Evolutionary conservation across 2,113 vertebrate genomes (phyloP).

Genomic region (Notarius quadriscutis): DNA sequence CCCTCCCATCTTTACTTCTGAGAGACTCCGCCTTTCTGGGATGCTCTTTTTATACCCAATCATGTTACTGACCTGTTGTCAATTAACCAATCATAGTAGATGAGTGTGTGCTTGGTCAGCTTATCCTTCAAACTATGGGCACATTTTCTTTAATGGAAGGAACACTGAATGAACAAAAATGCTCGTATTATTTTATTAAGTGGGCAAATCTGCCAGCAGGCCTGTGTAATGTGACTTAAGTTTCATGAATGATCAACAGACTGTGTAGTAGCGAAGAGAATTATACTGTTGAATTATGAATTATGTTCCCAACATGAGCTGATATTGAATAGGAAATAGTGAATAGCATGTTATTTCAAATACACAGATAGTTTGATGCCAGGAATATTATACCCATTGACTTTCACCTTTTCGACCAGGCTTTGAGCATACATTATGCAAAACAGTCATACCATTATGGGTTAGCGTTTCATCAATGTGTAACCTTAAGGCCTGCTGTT

Average conservation of each 20-base stretch:
- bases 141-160: not conserved
- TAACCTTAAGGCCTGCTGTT: conserved; percentile 33
- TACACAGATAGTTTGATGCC: conserved; percentile 1
- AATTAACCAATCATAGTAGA: not conserved
- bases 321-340: not conserved
- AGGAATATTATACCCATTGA: conserved; percentile 17
- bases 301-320: not conserved
- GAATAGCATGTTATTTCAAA: conserved; percentile 5
- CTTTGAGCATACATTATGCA: conserved; percentile 36
- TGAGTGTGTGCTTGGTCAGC: not conserved
- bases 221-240: not conserved
- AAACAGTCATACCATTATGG: conserved; percentile 12
- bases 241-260: not conserved
- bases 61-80: too few species aligned
- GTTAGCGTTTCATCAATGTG: conserved; percentile 4
- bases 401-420: conserved; percentile 23
- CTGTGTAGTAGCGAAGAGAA: not conserved
- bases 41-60: too few species aligned
- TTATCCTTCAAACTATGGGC: not conserved
- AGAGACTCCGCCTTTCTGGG: too few species aligned
- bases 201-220: not conserved
- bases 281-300: not conserved
- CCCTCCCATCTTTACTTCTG: too few species aligned
- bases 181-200: not conserved
- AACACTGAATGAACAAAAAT: not conserved